Percentiles rank a stretch among this genome's conserved stretches.
phyloP scores from a whole-genome alignment of 2,797 vertebrate species.

The Pipistrellus nathusii region DNA sequence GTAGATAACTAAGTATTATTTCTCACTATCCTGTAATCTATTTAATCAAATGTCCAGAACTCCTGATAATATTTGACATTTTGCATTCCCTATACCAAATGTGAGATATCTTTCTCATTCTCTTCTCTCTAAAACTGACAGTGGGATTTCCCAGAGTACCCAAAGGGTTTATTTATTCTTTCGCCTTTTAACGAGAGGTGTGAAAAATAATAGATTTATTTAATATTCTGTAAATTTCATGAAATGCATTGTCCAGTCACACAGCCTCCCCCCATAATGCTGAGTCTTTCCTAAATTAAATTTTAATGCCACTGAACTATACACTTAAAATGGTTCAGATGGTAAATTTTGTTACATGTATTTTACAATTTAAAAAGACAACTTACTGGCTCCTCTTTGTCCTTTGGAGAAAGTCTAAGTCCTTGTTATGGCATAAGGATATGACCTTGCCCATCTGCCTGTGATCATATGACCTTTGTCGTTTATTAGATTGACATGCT shows the following conservation, averaged over 20 bases:
- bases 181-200: not conserved
- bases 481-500: not conserved
- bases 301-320: not conserved
- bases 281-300: not conserved
- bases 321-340: not conserved
- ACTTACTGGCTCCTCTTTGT: not conserved
- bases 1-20: not conserved
- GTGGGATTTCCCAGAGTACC: not conserved
- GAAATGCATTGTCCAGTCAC: not conserved
- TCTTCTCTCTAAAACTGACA: not conserved
- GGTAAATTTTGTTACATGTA: not conserved
- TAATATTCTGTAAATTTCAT: not conserved
- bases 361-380: not conserved
- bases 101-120: not conserved
- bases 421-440: not conserved
- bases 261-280: not conserved
- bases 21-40: not conserved
- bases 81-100: not conserved
- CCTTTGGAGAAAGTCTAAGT: slow-evolving; percentile 4
- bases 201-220: not conserved
- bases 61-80: not conserved
- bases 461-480: not conserved
- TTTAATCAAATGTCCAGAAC: not conserved
- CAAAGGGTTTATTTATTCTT: not conserved
- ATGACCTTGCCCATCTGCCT: not conserved